Evolutionary conservation across 2,797 vertebrate genomes (phyloP), one percentile per base, ranked within the genome.

Genomic region (Cygnus olor): DNA sequence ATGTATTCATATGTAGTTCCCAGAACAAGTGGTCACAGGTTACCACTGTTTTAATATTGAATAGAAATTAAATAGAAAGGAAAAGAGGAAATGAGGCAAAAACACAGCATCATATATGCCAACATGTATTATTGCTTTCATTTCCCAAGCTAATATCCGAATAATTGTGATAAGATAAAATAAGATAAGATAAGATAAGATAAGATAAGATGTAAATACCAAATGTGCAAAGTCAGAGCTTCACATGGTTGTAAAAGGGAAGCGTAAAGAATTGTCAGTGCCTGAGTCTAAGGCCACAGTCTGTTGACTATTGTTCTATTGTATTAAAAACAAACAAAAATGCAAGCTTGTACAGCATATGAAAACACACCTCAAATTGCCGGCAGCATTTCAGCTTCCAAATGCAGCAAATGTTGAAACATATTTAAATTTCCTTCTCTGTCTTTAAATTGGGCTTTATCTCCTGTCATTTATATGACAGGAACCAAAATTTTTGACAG

Each of bases 241-340:
- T 71, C 87, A 81, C 85, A 38, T 65, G 74, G 80, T 64, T 7
- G 1, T 73, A 88, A 94, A 94, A 68, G 44, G 20, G 30, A 85
- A 94, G 54, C 3, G 3, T 68, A 87, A 82, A 91, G 57, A 85
- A 92, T 90, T 87, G 54, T 91, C 76, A 77, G 88, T 82, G 61
- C 24, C 65, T 4, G 4, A 85, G 64, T 71, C 88, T 89, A 91
- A 94, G 83, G 93, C 93, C 93, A 80, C 61, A 90, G 51, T 77
- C 80, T 94, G 85, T 95, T 96, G 95, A 85, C 93, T 94, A 93
- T 88, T 90, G 36, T 93, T 93, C 89, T 91, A 77, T 87, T 93
- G 71, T 88, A 88, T 49, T 49, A 85, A 91, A 96, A 93, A 81
- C 58, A 93, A 95, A 96, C 88, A 93, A 93, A 91, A 96, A 87